A percentile compares a stretch with the other conserved stretches of the same genome.
phyloP scores from a whole-genome alignment of 2,797 vertebrate species.

The Darevskia mixta region DNA sequence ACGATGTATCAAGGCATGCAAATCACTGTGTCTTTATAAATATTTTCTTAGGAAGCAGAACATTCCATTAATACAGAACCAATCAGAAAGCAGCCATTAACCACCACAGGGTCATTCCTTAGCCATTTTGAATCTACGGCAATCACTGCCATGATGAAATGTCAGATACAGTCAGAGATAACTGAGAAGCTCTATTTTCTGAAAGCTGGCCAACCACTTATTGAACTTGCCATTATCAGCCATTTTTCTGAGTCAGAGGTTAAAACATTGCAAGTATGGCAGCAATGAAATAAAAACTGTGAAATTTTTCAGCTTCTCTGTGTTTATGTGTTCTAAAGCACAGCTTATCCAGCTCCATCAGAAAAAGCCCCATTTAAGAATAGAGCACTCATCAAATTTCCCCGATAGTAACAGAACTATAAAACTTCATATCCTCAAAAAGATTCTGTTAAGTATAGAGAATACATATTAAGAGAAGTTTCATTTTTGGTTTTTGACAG shows the following conservation, averaged over 20 bases:
- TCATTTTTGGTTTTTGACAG: background rate
- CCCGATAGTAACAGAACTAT: background rate
- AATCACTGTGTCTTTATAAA: constrained; percentile 75
- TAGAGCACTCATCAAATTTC: background rate
- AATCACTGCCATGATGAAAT: constrained; percentile 53
- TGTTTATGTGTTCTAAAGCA: background rate
- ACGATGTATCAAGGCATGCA: constrained; percentile 64
- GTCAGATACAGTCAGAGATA: constrained; percentile 30
- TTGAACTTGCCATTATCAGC: constrained; percentile 15
- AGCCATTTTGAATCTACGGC: constrained; percentile 32
- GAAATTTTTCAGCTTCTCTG: background rate
- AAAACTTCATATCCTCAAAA: background rate
- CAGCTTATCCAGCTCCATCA: background rate
- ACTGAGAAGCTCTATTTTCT: background rate
- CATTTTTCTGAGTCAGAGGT: background rate
- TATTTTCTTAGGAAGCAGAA: constrained; percentile 73
- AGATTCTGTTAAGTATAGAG: background rate
- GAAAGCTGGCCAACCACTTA: background rate
- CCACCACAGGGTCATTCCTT: constrained; percentile 47
- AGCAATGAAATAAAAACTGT: background rate
- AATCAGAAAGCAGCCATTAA: constrained; percentile 51
- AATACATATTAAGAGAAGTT: background rate
- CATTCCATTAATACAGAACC: constrained; percentile 65
- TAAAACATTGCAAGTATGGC: background rate
- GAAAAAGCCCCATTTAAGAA: background rate